Percentiles rank a stretch among this genome's conserved stretches.
Conservation (phyloP, 2,888 invertebrate species). For the Drosophila cognata region DNA sequence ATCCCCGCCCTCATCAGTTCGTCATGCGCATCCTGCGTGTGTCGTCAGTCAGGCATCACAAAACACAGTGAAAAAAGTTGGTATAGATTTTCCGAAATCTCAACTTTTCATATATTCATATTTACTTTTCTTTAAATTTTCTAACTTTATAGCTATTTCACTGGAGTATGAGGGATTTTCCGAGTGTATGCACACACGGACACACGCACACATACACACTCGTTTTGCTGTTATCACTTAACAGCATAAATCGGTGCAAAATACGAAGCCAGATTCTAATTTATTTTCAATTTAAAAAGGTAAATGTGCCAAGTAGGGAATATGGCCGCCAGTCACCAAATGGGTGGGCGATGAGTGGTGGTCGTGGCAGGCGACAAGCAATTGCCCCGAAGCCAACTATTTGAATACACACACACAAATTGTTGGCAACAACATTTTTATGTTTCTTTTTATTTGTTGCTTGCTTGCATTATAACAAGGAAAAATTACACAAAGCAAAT, state of each 20-base stretch:
- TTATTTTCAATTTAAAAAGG: constrained; percentile 79
- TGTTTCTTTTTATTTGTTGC: not conserved
- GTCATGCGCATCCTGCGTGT: constrained; percentile 34
- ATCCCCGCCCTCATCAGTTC: not conserved
- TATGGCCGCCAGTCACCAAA: constrained; percentile 6
- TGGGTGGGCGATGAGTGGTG: constrained; percentile 16
- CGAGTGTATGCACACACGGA: not conserved
- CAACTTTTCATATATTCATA: no score
- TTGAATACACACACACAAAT: constrained; percentile 65
- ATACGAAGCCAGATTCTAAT: constrained; percentile 78
- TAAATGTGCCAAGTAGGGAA: constrained; percentile 68
- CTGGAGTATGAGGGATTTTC: not conserved
- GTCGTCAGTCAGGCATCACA: constrained; percentile 45
- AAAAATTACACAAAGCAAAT: constrained; percentile 75
- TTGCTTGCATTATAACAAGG: constrained; percentile 25
- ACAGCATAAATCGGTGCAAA: constrained; percentile 79
- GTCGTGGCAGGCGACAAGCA: constrained; percentile 54
- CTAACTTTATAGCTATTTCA: not conserved
- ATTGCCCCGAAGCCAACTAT: constrained; percentile 73
- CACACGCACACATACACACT: not conserved
- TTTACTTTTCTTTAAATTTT: not conserved
- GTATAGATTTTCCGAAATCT: not conserved
- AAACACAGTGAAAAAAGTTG: not conserved
- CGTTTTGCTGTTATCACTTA: constrained; percentile 64
- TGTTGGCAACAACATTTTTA: constrained; percentile 43